A percentile compares a stretch with the other conserved stretches of the same genome.
Conservation (phyloP, 1,140 invertebrate genomes). For the Scylla paramamosain region DNA sequence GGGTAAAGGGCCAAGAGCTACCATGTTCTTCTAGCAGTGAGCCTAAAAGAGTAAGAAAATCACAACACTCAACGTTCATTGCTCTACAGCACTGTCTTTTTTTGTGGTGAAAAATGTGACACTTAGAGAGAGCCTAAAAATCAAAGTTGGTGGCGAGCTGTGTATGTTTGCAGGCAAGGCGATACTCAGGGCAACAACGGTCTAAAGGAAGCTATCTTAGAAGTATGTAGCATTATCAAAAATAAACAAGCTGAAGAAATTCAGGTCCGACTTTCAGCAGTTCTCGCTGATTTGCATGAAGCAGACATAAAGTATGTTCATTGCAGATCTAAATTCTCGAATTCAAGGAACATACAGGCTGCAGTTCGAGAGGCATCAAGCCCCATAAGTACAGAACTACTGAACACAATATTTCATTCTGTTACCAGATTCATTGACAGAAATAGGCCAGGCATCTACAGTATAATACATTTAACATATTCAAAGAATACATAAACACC, state of each 20-base stretch:
- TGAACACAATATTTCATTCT: too few species aligned
- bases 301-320: conserved; percentile 52
- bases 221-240: not conserved
- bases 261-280: not conserved
- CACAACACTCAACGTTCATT: not conserved
- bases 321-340: conserved; percentile 26
- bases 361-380: conserved; percentile 29
- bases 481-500: too few species aligned
- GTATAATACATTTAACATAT: too few species aligned
- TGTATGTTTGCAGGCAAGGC: conserved; percentile 48
- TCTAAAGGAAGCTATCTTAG: conserved; percentile 37
- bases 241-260: conserved; percentile 40
- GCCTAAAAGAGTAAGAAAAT: conserved; percentile 47
- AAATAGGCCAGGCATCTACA: too few species aligned
- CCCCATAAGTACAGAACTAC: not conserved
- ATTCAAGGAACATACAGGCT: conserved; percentile 45
- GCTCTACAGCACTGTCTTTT: conserved; percentile 44
- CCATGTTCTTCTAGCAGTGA: conserved; percentile 38
- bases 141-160: conserved; percentile 26
- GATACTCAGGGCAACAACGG: conserved; percentile 34
- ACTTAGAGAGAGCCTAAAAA: conserved; percentile 30
- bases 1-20: not conserved
- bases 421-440: too few species aligned
- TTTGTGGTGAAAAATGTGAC: conserved; percentile 50
- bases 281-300: conserved; percentile 49